phyloP scores from a whole-genome alignment of 2,797 vertebrate species.

The Phyllotis vaccarum region DNA sequence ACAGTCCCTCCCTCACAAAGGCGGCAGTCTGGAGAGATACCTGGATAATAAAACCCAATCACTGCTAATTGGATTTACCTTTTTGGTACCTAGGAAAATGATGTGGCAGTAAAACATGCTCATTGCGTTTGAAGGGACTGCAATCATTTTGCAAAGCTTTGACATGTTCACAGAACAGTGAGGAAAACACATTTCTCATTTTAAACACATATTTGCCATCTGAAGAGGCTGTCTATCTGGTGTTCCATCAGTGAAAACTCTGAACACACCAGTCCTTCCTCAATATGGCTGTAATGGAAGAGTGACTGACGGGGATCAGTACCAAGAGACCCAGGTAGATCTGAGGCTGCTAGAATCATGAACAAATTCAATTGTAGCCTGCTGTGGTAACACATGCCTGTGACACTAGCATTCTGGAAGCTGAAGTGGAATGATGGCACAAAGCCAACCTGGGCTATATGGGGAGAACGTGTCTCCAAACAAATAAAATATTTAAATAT shows the following conservation, averaged over 20 bases:
- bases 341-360: neutral
- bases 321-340: neutral
- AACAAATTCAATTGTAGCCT: neutral
- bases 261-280: neutral
- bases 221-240: conserved; percentile 58
- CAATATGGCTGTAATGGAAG: neutral
- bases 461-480: neutral
- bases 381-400: neutral
- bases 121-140: neutral
- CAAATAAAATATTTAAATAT: neutral
- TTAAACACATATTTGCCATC: conserved; percentile 8
- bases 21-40: neutral
- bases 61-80: conserved; percentile 23
- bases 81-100: neutral
- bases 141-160: conserved; percentile 29
- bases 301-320: conserved; percentile 31
- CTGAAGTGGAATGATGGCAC: too few species aligned
- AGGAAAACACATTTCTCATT: conserved; percentile 49
- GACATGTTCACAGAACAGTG: neutral
- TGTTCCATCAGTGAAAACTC: neutral
- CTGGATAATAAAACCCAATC: neutral
- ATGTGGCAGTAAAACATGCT: neutral
- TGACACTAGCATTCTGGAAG: neutral
- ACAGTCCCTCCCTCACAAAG: neutral
- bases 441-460: neutral